Evolutionary conservation across 2,113 vertebrate species (phyloP).

Genomic region (Vireo altiloquus): DNA sequence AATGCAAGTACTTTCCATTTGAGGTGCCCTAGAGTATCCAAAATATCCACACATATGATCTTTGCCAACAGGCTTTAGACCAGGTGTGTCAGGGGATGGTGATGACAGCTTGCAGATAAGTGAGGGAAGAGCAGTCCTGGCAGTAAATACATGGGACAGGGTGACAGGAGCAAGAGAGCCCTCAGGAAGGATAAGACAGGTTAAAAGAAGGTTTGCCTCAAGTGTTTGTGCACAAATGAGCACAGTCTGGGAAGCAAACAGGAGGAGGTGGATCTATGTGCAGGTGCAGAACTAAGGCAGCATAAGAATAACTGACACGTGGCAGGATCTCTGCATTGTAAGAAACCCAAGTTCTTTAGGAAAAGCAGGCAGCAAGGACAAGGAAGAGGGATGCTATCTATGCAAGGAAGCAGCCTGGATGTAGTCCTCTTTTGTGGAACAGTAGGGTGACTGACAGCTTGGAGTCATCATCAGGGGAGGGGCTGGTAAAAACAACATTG

Average conservation of each 20-base stretch:
- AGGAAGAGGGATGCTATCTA: not conserved
- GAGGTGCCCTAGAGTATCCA: constrained; percentile 55
- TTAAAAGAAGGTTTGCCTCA: constrained; percentile 30
- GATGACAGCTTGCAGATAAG: constrained; percentile 49
- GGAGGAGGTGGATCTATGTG: not conserved
- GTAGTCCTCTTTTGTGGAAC: not conserved
- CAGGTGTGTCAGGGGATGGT: constrained; percentile 16
- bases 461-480: not conserved
- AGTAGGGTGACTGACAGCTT: not conserved
- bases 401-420: not conserved
- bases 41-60: constrained; percentile 60
- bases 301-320: not conserved
- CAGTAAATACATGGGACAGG: constrained; percentile 43
- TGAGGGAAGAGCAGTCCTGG: constrained; percentile 8
- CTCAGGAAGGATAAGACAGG: constrained; percentile 16
- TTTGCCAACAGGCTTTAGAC: constrained; percentile 65
- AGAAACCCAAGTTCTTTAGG: not conserved
- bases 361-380: not conserved
- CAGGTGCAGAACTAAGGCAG: not conserved
- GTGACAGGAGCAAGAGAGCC: constrained; percentile 24
- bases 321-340: not conserved
- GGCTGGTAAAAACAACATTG: not conserved
- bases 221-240: constrained; percentile 15
- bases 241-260: not conserved
- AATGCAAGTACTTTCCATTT: not conserved